Conservation (phyloP, 2,113 vertebrate species). For the Saiga tatarica region DNA sequence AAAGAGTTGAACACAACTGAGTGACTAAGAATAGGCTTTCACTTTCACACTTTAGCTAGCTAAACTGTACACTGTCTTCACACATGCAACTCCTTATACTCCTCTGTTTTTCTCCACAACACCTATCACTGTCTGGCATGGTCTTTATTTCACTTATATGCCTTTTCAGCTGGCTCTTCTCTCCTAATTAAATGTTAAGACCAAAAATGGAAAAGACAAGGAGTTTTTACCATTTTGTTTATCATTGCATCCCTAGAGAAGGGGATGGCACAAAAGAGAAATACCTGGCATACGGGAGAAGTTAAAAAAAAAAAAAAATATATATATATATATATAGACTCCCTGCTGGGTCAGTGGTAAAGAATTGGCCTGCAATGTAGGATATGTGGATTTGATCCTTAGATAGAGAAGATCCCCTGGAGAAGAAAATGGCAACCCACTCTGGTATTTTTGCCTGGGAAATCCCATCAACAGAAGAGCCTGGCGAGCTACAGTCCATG, state of each 20-base stretch:
- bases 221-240: not conserved
- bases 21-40: not conserved
- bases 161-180: not conserved
- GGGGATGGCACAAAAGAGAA: not conserved
- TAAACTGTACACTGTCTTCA: not conserved
- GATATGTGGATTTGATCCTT: not conserved
- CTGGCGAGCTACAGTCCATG: fast-evolving
- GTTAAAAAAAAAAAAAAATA: not conserved
- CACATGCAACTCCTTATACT: not conserved
- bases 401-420: not conserved
- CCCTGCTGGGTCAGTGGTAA: not conserved
- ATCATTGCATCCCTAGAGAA: not conserved
- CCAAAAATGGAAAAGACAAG: not conserved
- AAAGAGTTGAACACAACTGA: not conserved
- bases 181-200: not conserved
- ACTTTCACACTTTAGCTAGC: not conserved
- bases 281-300: not conserved
- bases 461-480: not conserved
- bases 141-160: not conserved
- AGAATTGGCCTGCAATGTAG: not conserved
- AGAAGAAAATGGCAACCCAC: not conserved
- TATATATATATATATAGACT: not conserved
- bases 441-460: not conserved
- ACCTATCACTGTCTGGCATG: not conserved
- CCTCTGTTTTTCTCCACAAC: not conserved